Evolutionary conservation across 2,113 vertebrate species (phyloP), one percentile per base, ranked within the genome.

Genomic region (Larimichthys crocea): DNA sequence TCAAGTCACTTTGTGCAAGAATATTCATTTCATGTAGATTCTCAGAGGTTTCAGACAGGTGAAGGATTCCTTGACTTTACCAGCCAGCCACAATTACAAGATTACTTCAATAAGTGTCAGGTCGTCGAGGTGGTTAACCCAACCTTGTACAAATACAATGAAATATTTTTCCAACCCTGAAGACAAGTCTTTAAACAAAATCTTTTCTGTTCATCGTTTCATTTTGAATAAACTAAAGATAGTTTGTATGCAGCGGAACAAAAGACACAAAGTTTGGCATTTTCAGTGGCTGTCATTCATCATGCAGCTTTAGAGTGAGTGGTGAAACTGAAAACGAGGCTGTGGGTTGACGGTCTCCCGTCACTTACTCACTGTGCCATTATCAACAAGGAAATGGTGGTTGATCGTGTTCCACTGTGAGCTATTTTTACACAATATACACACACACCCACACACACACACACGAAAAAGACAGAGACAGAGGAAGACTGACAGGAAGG

Each of bases 311-410:
- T 3, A 44, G 57, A 40, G 22, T 1, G 26, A 57, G 24, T 1
- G 17, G 52, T 69, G 42, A 68, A 61, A 66, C 19, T 42, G 77
- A 53, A 60, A 61, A 26, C 15, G 0, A 59, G 66, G 50, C 55
- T 44, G 60, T 42, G 31, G 60, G 19, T 11, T 66, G 75, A 56
- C 20, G 50, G 17, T 42, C 20, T 4, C 17, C 52, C 35, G 40
- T 65, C 40, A 12, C 48, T 75, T 40, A 40, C 35, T 40, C 44
- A 22, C 40, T 57, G 61, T 63, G 72, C 26, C 62, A 17, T 52
- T 14, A 70, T 50, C 53, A 62, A n/a, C 48, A 53, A 59, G 57
- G 76, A 76, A 80, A 79, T 19, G 46, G 56, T 31, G 63, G 69
- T 53, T 79, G 66, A 84, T 75, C 7, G 52, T 59, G 50, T 55